A percentile compares a stretch with the other conserved stretches of the same genome.
Conservation (phyloP, 2,888 invertebrate species). For the Callinectes sapidus region DNA sequence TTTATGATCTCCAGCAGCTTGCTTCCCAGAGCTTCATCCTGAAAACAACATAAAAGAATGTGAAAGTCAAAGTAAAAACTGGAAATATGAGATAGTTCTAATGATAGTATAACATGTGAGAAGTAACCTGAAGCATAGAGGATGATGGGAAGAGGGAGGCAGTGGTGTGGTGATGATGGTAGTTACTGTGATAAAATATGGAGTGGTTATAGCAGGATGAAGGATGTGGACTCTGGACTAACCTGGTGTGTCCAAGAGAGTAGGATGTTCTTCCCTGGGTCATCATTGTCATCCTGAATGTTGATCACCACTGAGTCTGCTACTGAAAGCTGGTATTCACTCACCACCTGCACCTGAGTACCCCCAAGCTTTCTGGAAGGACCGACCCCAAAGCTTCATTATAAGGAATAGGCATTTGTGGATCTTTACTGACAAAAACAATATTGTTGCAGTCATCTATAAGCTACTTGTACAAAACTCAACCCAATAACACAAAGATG, state of each 20-base stretch:
- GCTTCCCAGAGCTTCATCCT: slow-evolving; percentile 67
- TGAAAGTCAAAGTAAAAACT: background rate
- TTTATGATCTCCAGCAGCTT: slow-evolving; percentile 63
- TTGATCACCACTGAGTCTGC: slow-evolving; percentile 93
- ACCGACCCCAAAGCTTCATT: background rate
- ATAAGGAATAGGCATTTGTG: background rate
- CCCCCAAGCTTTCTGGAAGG: slow-evolving; percentile 59
- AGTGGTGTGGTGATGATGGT: background rate
- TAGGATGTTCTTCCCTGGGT: slow-evolving; percentile 82
- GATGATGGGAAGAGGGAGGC: background rate
- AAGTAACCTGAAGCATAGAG: background rate
- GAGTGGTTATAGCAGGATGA: background rate
- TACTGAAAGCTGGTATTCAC: slow-evolving; percentile 67
- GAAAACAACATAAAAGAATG: background rate
- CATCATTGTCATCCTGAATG: slow-evolving; percentile 89
- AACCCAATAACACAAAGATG: background rate
- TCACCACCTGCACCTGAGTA: slow-evolving; percentile 65
- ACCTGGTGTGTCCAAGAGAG: slow-evolving; percentile 94
- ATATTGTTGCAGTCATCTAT: background rate
- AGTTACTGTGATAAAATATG: background rate
- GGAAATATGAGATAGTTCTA: background rate
- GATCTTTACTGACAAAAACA: background rate
- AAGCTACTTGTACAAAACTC: background rate
- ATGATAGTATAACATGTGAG: background rate
- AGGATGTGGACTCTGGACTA: slow-evolving; percentile 38